Base-by-base conservation (phyloP, 1,140 invertebrate species). In the Archivesica marissinica region DNA sequence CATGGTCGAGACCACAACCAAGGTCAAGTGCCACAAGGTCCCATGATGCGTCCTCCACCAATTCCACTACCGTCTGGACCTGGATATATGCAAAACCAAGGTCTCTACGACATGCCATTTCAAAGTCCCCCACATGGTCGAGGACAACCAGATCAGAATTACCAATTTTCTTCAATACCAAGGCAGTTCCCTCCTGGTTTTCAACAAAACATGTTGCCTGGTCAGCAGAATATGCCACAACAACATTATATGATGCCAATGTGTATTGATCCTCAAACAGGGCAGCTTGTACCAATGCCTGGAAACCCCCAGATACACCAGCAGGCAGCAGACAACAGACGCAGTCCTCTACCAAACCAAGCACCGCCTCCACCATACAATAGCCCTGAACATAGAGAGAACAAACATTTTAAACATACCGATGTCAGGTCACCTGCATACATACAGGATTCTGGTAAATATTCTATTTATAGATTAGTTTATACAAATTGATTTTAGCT, bases 291-390 rank as follows among this genome's bases (percentile, higher is more conserved):
- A 30, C 59, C 1, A 35, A 6, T 30, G 1, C 59, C 59, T 35
- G 59, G 59, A 25, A 17, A 35, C 38, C 59, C 59, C 2, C 9
- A 20, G 1, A 25, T 64, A 33, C 30, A 23, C 25, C 54, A 6
- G 4, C 50, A 59, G 15, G 23, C n/a, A 28, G 25, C 54, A 28
- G n/a, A 59, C 25, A 28, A 4, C 9, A 28, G 54, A 3, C 9
- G 54, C 1, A 28, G 54, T 28, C 54, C 54, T 28, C 9, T 3
- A 28, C 54, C 17, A 59, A n/a, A n/a, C n/a, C n/a, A n/a, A 23
- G 56, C 30, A 33, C 59, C 59, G 2, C 59, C 59, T 35, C 59
- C 59, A 33, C 59, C 28, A 4, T 64, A 64, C 30, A 64, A 64
- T 35, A 25, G 30, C 33, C 6, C 23, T 20, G 25, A 59, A 28